Percentiles rank a stretch among this genome's conserved stretches.
These are phyloP conservation scores for Aphelinus certus DNA, from an alignment of 1,140 invertebrate genomes.

Conservation along the genomic window DNA sequence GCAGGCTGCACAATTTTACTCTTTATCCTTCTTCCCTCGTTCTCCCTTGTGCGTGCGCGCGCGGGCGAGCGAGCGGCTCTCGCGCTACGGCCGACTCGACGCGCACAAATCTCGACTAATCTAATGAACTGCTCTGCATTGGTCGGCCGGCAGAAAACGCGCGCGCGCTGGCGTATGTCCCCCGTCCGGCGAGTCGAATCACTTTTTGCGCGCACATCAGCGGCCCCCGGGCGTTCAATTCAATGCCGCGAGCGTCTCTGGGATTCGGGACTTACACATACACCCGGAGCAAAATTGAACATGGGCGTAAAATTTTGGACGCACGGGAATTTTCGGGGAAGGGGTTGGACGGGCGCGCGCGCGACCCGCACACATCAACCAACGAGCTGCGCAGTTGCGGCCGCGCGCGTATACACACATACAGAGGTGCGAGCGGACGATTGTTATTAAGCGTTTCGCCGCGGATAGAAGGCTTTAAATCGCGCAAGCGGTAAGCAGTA, in stretches of 20 bases:
- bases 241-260: too few species aligned
- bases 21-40: conserved; percentile 31
- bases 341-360: too few species aligned
- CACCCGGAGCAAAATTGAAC: too few species aligned
- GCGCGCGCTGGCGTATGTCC: not conserved
- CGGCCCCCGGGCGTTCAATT: too few species aligned
- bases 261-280: too few species aligned
- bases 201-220: not conserved
- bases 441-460: conserved; percentile 38
- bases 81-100: not conserved
- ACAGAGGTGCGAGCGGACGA: not conserved
- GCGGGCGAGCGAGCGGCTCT: not conserved
- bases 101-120: conserved; percentile 35
- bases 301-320: too few species aligned
- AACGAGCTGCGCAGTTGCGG: too few species aligned
- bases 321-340: too few species aligned
- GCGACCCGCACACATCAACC: too few species aligned
- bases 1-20: conserved; percentile 11
- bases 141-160: too few species aligned
- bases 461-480: conserved; percentile 25
- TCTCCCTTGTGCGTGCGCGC: conserved; percentile 15
- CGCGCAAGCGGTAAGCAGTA: not conserved
- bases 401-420: too few species aligned
- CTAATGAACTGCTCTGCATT: conserved; percentile 17
- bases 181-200: not conserved